Conservation (phyloP, 2,113 vertebrate genomes). For the Tychaedon coryphoeus region DNA sequence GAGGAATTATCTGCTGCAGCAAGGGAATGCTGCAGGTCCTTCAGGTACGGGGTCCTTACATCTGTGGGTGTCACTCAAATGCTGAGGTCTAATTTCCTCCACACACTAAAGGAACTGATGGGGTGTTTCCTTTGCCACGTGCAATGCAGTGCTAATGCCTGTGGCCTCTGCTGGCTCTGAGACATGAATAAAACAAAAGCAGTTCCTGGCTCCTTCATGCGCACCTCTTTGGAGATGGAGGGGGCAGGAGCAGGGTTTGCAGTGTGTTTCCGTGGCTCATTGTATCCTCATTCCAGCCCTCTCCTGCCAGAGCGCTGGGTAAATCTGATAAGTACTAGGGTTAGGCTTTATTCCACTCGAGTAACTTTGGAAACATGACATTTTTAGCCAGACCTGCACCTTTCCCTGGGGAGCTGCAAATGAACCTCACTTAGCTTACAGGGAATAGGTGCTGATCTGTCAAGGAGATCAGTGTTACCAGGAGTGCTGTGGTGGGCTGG, state of each 20-base stretch:
- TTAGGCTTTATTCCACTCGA: neutral
- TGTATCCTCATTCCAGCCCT: neutral
- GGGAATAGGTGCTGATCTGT: neutral
- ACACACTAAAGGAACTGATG: neutral
- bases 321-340: neutral
- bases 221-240: neutral
- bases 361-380: neutral
- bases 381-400: neutral
- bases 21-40: neutral
- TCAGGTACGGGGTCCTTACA: neutral
- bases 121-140: neutral
- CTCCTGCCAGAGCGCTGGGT: neutral
- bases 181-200: conserved; percentile 34
- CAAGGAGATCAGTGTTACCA: neutral
- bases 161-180: neutral
- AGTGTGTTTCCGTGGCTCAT: neutral
- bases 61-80: neutral
- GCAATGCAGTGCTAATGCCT: neutral
- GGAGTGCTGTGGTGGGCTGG: neutral
- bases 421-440: fast-evolving
- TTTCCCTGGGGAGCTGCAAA: neutral
- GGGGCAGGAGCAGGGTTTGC: neutral
- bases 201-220: neutral
- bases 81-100: neutral
- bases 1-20: neutral